Conservation (phyloP, 2,888 invertebrate genomes). For the Camponotus fellah region DNA sequence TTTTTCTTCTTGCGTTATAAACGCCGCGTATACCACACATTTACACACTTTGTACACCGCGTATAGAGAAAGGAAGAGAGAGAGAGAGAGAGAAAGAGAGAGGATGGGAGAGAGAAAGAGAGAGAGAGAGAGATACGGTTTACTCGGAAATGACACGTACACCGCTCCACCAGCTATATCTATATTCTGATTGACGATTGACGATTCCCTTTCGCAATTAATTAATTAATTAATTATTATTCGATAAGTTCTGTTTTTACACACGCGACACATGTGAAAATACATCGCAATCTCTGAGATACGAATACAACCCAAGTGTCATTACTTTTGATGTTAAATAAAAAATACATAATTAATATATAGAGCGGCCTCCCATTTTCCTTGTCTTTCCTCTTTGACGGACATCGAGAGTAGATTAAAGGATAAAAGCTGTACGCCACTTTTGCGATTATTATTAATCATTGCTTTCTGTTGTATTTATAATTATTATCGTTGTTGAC, state of each 20-base stretch:
- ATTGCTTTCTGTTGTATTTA: slow-evolving; percentile 12
- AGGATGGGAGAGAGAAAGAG: not conserved
- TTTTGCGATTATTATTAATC: slow-evolving; percentile 25
- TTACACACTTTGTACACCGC: slow-evolving; percentile 56
- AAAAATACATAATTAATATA: slow-evolving; percentile 85
- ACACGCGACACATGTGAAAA: slow-evolving; percentile 60
- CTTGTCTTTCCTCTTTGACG: slow-evolving; percentile 55
- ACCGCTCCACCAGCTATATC: slow-evolving; percentile 79
- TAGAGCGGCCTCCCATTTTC: slow-evolving; percentile 62
- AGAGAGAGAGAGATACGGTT: slow-evolving; percentile 29
- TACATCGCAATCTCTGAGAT: slow-evolving; percentile 61
- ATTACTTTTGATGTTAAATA: slow-evolving; percentile 86
- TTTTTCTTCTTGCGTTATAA: slow-evolving; percentile 58
- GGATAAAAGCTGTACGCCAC: not conserved
- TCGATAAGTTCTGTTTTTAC: slow-evolving; percentile 84
- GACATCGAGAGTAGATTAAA: not conserved
- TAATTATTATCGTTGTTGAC: slow-evolving; percentile 22
- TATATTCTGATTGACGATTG: slow-evolving; percentile 83
- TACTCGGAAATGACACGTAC: slow-evolving; percentile 70
- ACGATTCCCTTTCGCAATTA: slow-evolving; percentile 80
- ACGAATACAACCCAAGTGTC: slow-evolving; percentile 85
- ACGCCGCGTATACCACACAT: slow-evolving; percentile 56
- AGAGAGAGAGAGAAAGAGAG: not conserved
- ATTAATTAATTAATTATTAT: slow-evolving; percentile 81
- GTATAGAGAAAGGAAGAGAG: slow-evolving; percentile 7